phyloP scores from a whole-genome alignment of 2,888 invertebrate species.

The Disparrhopalites patrizii region DNA sequence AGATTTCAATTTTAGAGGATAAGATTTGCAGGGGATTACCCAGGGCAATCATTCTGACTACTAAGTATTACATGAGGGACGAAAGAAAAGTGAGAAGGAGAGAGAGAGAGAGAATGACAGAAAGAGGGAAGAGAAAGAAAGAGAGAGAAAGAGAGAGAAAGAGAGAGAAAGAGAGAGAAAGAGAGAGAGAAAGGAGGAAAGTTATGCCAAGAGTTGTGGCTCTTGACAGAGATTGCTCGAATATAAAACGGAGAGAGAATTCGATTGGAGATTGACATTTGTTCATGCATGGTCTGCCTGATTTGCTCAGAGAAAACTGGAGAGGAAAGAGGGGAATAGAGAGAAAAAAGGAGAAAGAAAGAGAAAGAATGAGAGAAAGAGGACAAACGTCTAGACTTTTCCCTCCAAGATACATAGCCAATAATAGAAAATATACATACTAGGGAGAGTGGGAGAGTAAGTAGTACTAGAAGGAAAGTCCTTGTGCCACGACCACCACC shows the following conservation, averaged over 20 bases:
- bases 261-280: too few species aligned
- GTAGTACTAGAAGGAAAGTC: constrained; percentile 12
- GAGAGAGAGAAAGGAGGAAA: constrained; percentile 7
- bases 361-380: too few species aligned
- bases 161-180: constrained; percentile 7
- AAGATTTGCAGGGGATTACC: constrained; percentile 2
- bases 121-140: neutral
- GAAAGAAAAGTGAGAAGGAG: neutral
- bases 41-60: constrained; percentile 2
- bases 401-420: too few species aligned
- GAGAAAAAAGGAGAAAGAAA: too few species aligned
- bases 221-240: too few species aligned
- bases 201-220: constrained; percentile 42
- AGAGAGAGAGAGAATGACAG: neutral
- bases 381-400: too few species aligned
- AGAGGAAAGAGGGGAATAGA: too few species aligned
- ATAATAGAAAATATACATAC: too few species aligned
- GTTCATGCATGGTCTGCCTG: too few species aligned
- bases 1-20: constrained; percentile 2
- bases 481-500: neutral
- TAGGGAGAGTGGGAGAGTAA: neutral
- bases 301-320: too few species aligned
- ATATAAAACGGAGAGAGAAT: too few species aligned
- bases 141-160: constrained; percentile 3
- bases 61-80: neutral